A percentile compares a stretch with the other conserved stretches of the same genome.
Conservation (phyloP, 2,797 vertebrate genomes). For the Tangara arthus region DNA sequence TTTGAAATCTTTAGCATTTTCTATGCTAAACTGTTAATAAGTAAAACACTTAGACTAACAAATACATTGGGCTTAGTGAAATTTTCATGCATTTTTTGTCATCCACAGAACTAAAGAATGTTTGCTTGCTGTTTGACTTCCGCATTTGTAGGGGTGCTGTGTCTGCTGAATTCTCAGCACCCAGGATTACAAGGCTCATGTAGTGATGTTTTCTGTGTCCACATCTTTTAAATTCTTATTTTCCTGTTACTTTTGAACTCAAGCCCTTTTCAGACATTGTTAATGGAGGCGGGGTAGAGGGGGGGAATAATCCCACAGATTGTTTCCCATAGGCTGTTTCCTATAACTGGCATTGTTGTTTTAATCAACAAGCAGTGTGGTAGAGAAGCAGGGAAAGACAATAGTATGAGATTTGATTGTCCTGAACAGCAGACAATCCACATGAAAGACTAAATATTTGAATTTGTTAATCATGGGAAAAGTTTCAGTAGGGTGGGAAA, state of each 20-base stretch:
- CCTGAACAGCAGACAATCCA: constrained; percentile 5
- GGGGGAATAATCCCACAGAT: neutral
- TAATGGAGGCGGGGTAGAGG: neutral
- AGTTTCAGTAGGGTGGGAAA: constrained; percentile 17
- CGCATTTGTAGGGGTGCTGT: neutral
- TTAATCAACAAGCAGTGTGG: neutral
- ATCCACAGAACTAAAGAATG: neutral
- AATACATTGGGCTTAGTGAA: neutral
- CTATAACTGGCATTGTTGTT: neutral
- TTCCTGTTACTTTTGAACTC: neutral
- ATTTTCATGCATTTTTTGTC: constrained; percentile 19
- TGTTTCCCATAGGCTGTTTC: neutral
- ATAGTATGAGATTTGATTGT: neutral
- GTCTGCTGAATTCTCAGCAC: neutral
- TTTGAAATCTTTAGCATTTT: neutral
- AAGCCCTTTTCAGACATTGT: neutral
- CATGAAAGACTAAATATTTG: constrained; percentile 38
- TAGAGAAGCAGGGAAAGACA: neutral
- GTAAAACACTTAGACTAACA: constrained; percentile 42
- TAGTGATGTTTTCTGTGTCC: neutral
- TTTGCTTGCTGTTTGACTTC: neutral
- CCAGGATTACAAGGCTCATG: neutral
- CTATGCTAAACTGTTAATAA: constrained; percentile 39
- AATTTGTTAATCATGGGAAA: constrained; percentile 41
- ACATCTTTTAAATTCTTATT: neutral